Percentiles rank a stretch among this genome's conserved stretches.
Conservation (phyloP, 2,113 vertebrate genomes). For the Pseudolaguvia tuberculata region DNA sequence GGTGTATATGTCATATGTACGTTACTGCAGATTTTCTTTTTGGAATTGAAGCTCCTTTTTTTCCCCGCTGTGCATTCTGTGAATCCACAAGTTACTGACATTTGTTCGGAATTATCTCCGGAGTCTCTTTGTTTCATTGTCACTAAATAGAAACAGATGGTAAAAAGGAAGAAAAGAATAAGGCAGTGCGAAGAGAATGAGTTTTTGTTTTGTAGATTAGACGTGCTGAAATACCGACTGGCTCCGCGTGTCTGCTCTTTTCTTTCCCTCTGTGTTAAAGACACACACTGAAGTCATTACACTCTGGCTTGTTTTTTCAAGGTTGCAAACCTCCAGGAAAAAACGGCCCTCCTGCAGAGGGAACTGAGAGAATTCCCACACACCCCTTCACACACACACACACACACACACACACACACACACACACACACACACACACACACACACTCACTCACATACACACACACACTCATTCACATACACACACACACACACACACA, state of each 20-base stretch:
- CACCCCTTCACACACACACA: conserved; percentile 32
- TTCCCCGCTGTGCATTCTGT: too few relatives aligned
- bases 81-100: neutral
- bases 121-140: neutral
- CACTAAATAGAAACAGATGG: neutral
- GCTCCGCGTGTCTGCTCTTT: conserved; percentile 40
- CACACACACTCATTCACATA: too few relatives aligned
- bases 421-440: too few relatives aligned
- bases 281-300: conserved; percentile 67
- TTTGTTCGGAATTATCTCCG: neutral
- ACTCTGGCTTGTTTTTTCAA: conserved; percentile 54
- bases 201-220: conserved; percentile 6
- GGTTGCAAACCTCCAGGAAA: conserved; percentile 55
- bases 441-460: too few relatives aligned
- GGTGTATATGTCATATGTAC: too few relatives aligned
- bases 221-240: conserved; percentile 20
- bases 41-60: too few relatives aligned
- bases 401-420: conserved; percentile 37
- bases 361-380: conserved; percentile 64
- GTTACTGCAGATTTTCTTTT: too few relatives aligned
- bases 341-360: conserved; percentile 60
- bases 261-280: conserved; percentile 14
- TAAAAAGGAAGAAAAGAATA: neutral
- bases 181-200: neutral
- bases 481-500: too few relatives aligned